Base-by-base conservation (phyloP, 2,113 vertebrate genomes). In the Crypturellus undulatus region DNA sequence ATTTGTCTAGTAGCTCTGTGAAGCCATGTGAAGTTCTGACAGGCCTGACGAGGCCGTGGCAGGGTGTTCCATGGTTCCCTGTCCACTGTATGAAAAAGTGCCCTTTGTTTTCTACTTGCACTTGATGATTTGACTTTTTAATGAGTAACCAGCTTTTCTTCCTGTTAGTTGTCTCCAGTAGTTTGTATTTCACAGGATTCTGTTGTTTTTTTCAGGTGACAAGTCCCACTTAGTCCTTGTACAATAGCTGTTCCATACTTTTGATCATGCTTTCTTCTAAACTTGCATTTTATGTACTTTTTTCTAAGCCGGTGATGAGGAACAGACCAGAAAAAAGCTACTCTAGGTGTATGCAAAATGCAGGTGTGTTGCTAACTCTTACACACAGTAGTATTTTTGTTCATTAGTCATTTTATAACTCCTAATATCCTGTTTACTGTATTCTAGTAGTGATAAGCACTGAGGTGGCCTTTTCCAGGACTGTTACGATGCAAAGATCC, bases 181-280 rank as follows among this genome's bases (percentile, higher is more conserved):
- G 25, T 84, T 88, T 25, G 64, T 84, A 71, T 68, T 94, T 95
- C 84, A 69, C 58, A 84, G 25, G 25, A 22, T 79, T 75, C n/a
- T 82, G 30, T 1, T 17, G 3, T 59, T 72, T 42, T 91, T 87
- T 68, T 43, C 17, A 68, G 10, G 28, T 79, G 47, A 67, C 12
- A 42, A 67, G 24, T 84, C 32, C 12, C 9, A 6, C 6, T 76
- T 64, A 65, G 32, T 60, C 28, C 75, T 76, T 84, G 12, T 56
- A 68, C 42, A 71, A n/a, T 34, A 73, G 32, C 56, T 71, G 32
- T 81, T 93, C 60, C 25, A 20, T 56, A 38, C 32, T 26, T 51
- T 38, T 70, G 16, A 67, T 62, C 40, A 14, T 10, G 40, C 65
- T 84, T 71, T 34, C 34, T 34, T 59, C 10, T 60, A 62, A 10